Conservation (phyloP, 1,140 invertebrate species). For the Cataglyphis hispanica region DNA sequence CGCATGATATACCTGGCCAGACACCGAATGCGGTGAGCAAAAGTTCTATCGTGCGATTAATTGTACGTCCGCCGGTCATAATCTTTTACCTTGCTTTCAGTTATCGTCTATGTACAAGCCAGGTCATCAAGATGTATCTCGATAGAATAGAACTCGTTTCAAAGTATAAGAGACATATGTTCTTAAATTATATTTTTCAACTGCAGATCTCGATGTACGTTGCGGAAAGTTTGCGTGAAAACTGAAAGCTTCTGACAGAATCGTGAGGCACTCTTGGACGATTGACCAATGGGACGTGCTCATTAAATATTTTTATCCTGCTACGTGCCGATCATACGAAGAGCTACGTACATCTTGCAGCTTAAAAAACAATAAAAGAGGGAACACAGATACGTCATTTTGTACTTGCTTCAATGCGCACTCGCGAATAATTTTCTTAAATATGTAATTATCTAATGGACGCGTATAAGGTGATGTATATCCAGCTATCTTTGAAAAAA, state of each 20-base stretch:
- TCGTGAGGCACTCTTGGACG: neutral
- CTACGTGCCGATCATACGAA: neutral
- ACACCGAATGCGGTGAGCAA: conserved; percentile 46
- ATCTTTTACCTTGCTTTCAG: neutral
- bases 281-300: conserved; percentile 3
- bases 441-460: conserved; percentile 27
- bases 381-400: neutral
- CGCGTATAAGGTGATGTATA: neutral
- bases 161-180: neutral
- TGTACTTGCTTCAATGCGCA: neutral
- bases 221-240: conserved; percentile 8
- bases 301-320: conserved; percentile 33
- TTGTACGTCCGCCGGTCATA: conserved; percentile 32
- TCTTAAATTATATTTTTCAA: neutral
- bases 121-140: neutral
- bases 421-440: conserved; percentile 25
- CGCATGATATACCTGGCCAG: conserved; percentile 46
- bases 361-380: neutral
- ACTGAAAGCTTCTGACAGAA: neutral
- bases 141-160: neutral
- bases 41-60: conserved; percentile 45
- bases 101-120: neutral
- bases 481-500: neutral
- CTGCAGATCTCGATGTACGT: neutral
- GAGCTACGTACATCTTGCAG: neutral